A percentile compares a stretch with the other conserved stretches of the same genome.
Evolutionary conservation across 2,888 invertebrate species (phyloP).

Genomic region (Timandra comae): DNA sequence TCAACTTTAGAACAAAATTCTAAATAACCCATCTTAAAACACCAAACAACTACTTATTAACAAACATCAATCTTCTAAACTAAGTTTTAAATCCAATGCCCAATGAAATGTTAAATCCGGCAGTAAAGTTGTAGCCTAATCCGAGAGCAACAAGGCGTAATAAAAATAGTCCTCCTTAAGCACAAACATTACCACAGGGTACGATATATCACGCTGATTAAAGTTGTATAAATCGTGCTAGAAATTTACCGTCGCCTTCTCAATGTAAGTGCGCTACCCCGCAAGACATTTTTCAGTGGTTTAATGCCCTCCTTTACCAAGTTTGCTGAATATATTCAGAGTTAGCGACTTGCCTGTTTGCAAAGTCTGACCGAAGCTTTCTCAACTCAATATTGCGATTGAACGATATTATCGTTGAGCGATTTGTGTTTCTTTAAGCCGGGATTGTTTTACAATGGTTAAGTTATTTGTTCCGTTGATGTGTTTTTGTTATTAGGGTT

Average conservation of each 20-base stretch:
- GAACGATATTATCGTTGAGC: conserved; percentile 9
- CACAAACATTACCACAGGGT: too few relatives aligned
- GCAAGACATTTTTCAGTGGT: conserved; percentile 25
- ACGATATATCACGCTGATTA: conserved; percentile 11
- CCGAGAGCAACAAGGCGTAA: too few relatives aligned
- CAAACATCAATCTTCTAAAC: too few relatives aligned
- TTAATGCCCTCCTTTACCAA: conserved; percentile 22
- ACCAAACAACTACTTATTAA: too few relatives aligned
- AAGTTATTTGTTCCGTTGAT: too few relatives aligned
- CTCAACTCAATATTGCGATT: conserved; percentile 14
- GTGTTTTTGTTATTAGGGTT: too few relatives aligned
- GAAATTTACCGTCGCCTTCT: conserved; percentile 9
- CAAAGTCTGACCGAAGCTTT: conserved; percentile 18
- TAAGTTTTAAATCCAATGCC: too few relatives aligned
- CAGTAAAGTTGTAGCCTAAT: too few relatives aligned
- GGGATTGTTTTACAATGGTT: conserved; percentile 8
- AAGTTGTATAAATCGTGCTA: conserved; percentile 9
- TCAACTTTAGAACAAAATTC: too few relatives aligned
- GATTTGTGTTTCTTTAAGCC: conserved; percentile 18
- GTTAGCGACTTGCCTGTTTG: conserved; percentile 20
- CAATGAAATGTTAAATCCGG: too few relatives aligned
- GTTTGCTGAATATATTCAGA: conserved; percentile 27
- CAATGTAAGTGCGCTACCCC: conserved; percentile 8
- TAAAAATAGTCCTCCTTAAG: too few relatives aligned
- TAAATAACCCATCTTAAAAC: too few relatives aligned